Evolutionary conservation across 1,140 invertebrate species (phyloP).

Genomic region (Meloidogyne hapla): DNA sequence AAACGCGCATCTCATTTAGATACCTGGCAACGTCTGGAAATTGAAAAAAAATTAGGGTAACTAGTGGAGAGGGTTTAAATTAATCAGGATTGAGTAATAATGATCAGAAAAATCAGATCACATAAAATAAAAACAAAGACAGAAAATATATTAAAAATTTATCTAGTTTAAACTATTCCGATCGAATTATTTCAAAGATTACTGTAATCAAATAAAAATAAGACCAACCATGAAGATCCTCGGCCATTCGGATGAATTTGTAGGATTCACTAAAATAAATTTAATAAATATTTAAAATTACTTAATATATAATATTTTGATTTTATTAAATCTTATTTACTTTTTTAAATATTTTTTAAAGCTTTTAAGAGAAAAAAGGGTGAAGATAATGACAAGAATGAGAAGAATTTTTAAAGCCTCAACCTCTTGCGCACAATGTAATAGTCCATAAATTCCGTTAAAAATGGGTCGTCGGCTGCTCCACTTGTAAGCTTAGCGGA

Average conservation of each 20-base stretch:
- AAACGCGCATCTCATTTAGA: conserved; percentile 55
- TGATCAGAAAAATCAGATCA: too few species aligned
- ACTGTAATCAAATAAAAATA: not conserved
- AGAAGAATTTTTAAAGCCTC: not conserved
- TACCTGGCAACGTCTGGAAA: conserved; percentile 45
- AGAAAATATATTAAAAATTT: too few species aligned
- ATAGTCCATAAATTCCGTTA: conserved; percentile 31
- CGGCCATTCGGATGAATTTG: conserved; percentile 60
- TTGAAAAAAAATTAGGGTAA: not conserved
- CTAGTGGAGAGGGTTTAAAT: too few species aligned
- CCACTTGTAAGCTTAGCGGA: conserved; percentile 1
- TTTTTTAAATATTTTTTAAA: not conserved
- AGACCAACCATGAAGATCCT: conserved; percentile 48
- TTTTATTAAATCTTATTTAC: not conserved
- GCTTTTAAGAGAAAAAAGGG: not conserved
- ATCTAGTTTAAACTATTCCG: too few species aligned
- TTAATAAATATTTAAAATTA: not conserved
- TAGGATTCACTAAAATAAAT: conserved; percentile 54
- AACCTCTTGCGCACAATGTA: conserved; percentile 29
- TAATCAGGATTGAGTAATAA: too few species aligned
- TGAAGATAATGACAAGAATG: not conserved
- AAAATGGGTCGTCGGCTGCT: conserved; percentile 11
- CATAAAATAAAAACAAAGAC: too few species aligned
- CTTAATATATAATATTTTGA: too few species aligned
- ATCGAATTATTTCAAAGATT: too few species aligned